Base-by-base conservation (phyloP, 2,888 invertebrate species). In the Cephonodes hylas region DNA sequence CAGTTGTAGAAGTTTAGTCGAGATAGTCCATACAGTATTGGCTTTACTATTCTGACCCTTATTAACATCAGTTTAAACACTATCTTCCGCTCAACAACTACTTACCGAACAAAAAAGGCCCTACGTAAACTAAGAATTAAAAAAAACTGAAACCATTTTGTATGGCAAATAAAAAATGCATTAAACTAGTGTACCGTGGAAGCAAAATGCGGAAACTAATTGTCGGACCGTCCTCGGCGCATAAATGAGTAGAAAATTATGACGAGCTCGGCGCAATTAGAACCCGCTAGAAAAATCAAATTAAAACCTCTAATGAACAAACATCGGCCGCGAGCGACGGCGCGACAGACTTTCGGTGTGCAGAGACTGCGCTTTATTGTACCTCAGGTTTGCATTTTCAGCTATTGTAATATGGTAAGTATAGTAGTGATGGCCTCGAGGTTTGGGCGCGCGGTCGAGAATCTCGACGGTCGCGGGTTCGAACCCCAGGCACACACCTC, bases 211-310 rank as follows among this genome's bases (percentile, higher is more conserved):
- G 66, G 65, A 67, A 76, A 77, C 80, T 81, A 85, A 87, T 86
- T 86, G 82, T 82, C 68, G 64, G 66, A 66, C 63, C 66, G 69
- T 68, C 74, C 71, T 67, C 70, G 67, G 72, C 66, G 77, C 78
- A 76, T 79, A 82, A 88, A 88, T 86, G 83, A 82, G 84, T 78
- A 66, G 78, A 77, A 79, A 88, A 86, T 86, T 86, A 86, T 88
- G 79, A 63, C 56, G 59, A 86, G 79, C 80, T 77, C 71, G 71
- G 67, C 74, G 86, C 89, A 89, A 90, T 89, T 89, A 89, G 88
- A 83, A 84, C 76, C 87, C 79, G 86, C 88, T 89, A 89, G 89
- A 89, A 90, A 89, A 89, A 90, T 90, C 85, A 85, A 88, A 88
- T 88, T 88, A 88, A 81, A 85, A 76, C 84, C 84, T 83, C 85